Conservation (phyloP, 1,140 invertebrate genomes). For the Drosophila lacteicornis region DNA sequence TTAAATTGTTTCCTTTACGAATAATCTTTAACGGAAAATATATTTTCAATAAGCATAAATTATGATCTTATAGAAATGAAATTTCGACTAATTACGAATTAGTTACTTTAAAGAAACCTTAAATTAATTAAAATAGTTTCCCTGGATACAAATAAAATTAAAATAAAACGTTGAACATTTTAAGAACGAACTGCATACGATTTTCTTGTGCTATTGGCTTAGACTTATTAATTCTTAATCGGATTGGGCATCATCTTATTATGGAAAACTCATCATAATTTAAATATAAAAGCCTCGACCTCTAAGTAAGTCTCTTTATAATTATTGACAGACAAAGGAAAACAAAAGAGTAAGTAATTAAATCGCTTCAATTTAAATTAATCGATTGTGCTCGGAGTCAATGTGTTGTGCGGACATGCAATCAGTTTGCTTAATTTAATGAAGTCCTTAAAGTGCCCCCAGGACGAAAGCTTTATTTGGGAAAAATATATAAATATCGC, state of each 20-base stretch:
- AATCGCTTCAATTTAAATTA: slow-evolving; percentile 9
- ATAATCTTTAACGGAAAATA: not conserved
- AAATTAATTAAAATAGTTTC: no score
- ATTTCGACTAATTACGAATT: not conserved
- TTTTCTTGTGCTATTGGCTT: not conserved
- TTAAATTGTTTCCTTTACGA: no score
- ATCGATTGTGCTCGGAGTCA: slow-evolving; percentile 2
- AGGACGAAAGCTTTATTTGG: slow-evolving; percentile 6
- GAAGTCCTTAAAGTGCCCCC: not conserved
- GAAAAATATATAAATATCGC: not conserved
- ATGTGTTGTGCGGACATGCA: slow-evolving; percentile 1
- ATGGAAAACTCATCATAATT: not conserved
- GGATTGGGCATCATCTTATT: slow-evolving; percentile 4
- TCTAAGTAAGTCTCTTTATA: not conserved
- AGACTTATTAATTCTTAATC: slow-evolving; percentile 12
- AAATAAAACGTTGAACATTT: no score
- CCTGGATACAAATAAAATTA: no score
- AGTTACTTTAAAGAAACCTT: not conserved
- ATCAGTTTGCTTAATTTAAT: slow-evolving; percentile 15
- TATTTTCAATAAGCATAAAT: not conserved
- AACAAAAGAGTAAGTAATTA: slow-evolving; percentile 31
- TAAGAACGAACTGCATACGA: not conserved
- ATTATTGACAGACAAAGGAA: slow-evolving; percentile 1
- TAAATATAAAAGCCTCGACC: slow-evolving; percentile 4
- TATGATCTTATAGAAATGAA: not conserved